Evolutionary conservation across 2,113 vertebrate species (phyloP).

Genomic region (Amblyopsis rosae): DNA sequence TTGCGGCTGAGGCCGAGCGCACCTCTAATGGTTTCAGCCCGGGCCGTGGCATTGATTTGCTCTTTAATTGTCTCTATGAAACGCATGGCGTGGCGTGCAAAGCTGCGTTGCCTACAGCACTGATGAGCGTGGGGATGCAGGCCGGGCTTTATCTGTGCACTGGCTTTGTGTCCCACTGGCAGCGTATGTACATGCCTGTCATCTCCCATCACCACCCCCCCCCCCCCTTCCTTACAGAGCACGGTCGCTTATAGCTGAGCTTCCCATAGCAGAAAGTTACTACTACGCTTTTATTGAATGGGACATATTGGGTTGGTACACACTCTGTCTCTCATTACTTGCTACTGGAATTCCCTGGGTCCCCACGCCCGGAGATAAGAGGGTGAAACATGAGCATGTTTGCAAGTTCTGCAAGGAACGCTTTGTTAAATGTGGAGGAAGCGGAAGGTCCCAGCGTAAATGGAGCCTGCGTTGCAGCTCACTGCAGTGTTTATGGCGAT

Average conservation of each 20-base stretch:
- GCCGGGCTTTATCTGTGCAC: slow-evolving; percentile 32
- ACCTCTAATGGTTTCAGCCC: slow-evolving; percentile 50
- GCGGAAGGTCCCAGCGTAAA: slow-evolving; percentile 14
- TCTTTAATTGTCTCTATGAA: slow-evolving; percentile 73
- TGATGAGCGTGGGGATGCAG: slow-evolving; percentile 33
- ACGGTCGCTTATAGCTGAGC: slow-evolving; percentile 28
- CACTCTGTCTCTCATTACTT: slow-evolving; percentile 31
- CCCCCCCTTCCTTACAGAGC: slow-evolving; percentile 2
- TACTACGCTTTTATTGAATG: slow-evolving; percentile 32
- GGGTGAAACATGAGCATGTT: slow-evolving; percentile 13
- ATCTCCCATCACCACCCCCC: slow-evolving; percentile 43
- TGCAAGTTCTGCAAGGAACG: slow-evolving; percentile 11
- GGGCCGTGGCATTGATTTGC: slow-evolving; percentile 64
- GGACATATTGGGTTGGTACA: slow-evolving; percentile 28
- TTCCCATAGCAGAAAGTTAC: slow-evolving; percentile 18
- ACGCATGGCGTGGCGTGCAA: slow-evolving; percentile 55
- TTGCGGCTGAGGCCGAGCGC: slow-evolving; percentile 39
- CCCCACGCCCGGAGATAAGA: slow-evolving; percentile 3
- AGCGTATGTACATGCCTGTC: slow-evolving; percentile 41
- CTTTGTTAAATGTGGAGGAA: not conserved
- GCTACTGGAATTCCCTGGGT: slow-evolving; percentile 31
- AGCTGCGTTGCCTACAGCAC: slow-evolving; percentile 35
- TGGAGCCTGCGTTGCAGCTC: slow-evolving; percentile 14
- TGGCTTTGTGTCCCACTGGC: slow-evolving; percentile 50
- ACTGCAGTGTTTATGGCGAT: slow-evolving; percentile 28